A percentile compares a stretch with the other conserved stretches of the same genome.
phyloP scores from a whole-genome alignment of 2,113 vertebrate species.

The Silurus meridionalis region DNA sequence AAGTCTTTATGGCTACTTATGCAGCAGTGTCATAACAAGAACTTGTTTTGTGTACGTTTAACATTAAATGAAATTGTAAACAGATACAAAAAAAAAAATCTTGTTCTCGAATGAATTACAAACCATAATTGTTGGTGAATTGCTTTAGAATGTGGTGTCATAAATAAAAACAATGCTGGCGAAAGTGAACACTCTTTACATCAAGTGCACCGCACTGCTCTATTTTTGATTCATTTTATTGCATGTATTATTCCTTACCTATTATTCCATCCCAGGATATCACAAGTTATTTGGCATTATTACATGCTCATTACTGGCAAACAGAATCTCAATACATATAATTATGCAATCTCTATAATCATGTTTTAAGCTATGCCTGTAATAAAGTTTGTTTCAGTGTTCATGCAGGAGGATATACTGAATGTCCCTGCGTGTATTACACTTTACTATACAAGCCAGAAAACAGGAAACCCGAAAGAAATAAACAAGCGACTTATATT shows the following conservation, averaged over 20 bases:
- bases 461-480: background rate
- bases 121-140: background rate
- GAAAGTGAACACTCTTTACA: background rate
- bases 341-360: background rate
- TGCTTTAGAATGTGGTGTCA: background rate
- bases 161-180: background rate
- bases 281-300: background rate
- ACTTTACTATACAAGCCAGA: background rate
- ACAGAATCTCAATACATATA: background rate
- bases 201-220: background rate
- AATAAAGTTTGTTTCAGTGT: background rate
- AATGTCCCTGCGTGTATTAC: background rate
- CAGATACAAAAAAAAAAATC: background rate
- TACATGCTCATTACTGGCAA: background rate
- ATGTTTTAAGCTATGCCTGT: background rate
- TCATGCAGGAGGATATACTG: background rate
- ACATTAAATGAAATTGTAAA: background rate
- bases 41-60: background rate
- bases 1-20: background rate
- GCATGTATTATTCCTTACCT: background rate
- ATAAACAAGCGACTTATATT: slow-evolving; percentile 21
- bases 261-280: background rate
- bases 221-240: background rate
- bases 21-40: background rate
- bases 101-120: background rate